These are phyloP conservation scores for Polymixis lichenea DNA, from an alignment of 2,888 invertebrate genomes.

Conservation along the genomic window DNA sequence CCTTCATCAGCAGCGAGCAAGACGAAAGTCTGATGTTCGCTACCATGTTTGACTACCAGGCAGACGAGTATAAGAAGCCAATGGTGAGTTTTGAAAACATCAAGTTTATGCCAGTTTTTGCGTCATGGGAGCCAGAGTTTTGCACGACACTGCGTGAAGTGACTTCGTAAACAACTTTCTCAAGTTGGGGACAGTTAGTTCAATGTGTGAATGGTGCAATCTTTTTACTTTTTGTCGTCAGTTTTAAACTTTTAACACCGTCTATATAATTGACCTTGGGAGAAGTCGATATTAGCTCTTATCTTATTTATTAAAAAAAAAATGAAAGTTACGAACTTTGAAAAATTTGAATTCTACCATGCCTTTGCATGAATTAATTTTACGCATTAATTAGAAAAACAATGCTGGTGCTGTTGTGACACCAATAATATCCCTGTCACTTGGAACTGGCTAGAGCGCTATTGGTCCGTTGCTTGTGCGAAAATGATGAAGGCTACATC, in stretches of 20 bases:
- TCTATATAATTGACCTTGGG: slow-evolving; percentile 50
- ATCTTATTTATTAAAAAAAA: too few species aligned
- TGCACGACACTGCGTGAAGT: slow-evolving; percentile 65
- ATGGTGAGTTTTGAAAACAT: slow-evolving; percentile 80
- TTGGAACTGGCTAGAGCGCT: slow-evolving; percentile 48
- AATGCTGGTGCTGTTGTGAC: slow-evolving; percentile 52
- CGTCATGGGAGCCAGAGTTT: slow-evolving; percentile 46
- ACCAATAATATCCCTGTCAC: slow-evolving; percentile 64
- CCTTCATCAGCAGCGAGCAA: slow-evolving; percentile 86
- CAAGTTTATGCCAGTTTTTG: slow-evolving; percentile 47
- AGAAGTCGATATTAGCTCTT: slow-evolving; percentile 16
- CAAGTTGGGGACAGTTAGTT: slow-evolving; percentile 64
- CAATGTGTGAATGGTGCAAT: slow-evolving; percentile 57
- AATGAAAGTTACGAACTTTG: not conserved
- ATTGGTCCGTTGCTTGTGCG: slow-evolving; percentile 60
- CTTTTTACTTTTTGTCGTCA: slow-evolving; percentile 42
- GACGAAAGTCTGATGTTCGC: slow-evolving; percentile 90
- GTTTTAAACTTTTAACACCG: slow-evolving; percentile 26
- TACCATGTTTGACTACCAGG: slow-evolving; percentile 90
- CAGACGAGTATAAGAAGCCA: slow-evolving; percentile 86
- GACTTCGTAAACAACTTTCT: slow-evolving; percentile 81
- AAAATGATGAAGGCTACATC: slow-evolving; percentile 62
- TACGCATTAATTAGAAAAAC: slow-evolving; percentile 41
- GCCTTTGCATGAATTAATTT: slow-evolving; percentile 1
- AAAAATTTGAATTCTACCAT: not conserved